These are phyloP conservation scores for Aphidius ervi DNA, from an alignment of 1,140 invertebrate genomes.

Conservation along the genomic window DNA sequence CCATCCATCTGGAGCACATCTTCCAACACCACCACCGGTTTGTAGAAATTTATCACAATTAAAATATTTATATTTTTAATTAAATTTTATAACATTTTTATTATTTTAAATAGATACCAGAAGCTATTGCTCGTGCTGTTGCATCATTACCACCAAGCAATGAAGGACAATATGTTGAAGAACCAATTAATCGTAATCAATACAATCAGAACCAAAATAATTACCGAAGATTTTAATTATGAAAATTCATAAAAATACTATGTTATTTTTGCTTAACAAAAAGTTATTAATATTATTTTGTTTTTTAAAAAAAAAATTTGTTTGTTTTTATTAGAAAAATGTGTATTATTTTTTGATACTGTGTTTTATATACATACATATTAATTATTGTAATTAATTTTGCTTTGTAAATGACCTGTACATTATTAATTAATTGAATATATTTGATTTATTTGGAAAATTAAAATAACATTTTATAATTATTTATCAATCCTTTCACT, in stretches of 20 bases:
- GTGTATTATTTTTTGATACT: slow-evolving; percentile 14
- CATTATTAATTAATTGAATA: too few species aligned
- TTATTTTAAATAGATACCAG: slow-evolving; percentile 50
- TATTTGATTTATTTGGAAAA: too few species aligned
- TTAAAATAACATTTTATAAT: too few species aligned
- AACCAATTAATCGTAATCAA: slow-evolving; percentile 22
- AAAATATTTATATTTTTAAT: too few species aligned
- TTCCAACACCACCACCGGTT: slow-evolving; percentile 59
- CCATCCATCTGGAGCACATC: slow-evolving; percentile 54
- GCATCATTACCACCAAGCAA: slow-evolving; percentile 50
- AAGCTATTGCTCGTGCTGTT: slow-evolving; percentile 62
- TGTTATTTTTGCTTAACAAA: too few species aligned
- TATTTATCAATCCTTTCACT: too few species aligned
- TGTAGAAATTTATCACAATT: slow-evolving; percentile 50
- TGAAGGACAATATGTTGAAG: slow-evolving; percentile 28
- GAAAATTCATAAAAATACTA: too few species aligned
- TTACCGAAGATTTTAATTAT: slow-evolving; percentile 31
- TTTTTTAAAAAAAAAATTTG: slow-evolving; percentile 1
- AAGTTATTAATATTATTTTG: slow-evolving; percentile 1
- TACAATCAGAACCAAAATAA: slow-evolving; percentile 24
- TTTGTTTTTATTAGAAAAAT: slow-evolving; percentile 12
- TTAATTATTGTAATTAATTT: background rate
- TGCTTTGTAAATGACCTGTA: background rate
- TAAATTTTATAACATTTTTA: too few species aligned
- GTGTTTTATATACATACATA: background rate